These are phyloP conservation scores for Heliconius ismenius DNA, from an alignment of 2,888 invertebrate genomes.

Conservation along the genomic window DNA sequence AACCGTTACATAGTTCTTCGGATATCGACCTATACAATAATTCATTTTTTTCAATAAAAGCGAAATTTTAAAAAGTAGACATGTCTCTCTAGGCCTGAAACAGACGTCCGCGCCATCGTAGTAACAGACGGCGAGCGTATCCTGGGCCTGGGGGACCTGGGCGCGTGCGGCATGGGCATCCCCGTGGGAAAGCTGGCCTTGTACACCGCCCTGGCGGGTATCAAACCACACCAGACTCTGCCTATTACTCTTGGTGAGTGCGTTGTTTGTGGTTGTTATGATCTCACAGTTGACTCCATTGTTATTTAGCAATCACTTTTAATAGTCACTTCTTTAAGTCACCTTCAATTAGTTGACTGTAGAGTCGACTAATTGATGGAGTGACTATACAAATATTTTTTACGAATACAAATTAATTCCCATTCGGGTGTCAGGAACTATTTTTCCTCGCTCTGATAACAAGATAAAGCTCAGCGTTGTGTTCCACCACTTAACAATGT, in stretches of 20 bases:
- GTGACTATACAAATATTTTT: background rate
- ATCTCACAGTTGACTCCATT: background rate
- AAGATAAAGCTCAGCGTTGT: background rate
- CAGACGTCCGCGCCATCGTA: constrained; percentile 92
- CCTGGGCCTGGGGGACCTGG: constrained; percentile 97
- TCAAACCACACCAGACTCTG: constrained; percentile 96
- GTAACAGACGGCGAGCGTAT: constrained; percentile 99
- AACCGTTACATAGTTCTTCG: no score
- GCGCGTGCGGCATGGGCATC: constrained; percentile 99
- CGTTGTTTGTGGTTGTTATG: background rate
- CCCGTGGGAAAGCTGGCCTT: constrained; percentile 98
- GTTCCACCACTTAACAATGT: background rate
- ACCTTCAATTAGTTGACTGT: background rate
- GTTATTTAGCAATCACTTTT: background rate
- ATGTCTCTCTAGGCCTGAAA: constrained; percentile 86
- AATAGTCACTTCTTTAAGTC: background rate
- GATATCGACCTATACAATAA: background rate
- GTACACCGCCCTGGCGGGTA: constrained; percentile 98
- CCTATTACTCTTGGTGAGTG: constrained; percentile 92
- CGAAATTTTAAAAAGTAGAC: background rate
- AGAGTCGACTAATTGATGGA: background rate
- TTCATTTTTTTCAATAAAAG: background rate
- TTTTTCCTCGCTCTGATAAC: background rate
- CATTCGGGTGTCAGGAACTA: background rate
- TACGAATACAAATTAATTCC: background rate